A percentile compares a stretch with the other conserved stretches of the same genome.
These are phyloP conservation scores for Crenichthys baileyi DNA, from an alignment of 2,797 vertebrate genomes.

Conservation along the genomic window DNA sequence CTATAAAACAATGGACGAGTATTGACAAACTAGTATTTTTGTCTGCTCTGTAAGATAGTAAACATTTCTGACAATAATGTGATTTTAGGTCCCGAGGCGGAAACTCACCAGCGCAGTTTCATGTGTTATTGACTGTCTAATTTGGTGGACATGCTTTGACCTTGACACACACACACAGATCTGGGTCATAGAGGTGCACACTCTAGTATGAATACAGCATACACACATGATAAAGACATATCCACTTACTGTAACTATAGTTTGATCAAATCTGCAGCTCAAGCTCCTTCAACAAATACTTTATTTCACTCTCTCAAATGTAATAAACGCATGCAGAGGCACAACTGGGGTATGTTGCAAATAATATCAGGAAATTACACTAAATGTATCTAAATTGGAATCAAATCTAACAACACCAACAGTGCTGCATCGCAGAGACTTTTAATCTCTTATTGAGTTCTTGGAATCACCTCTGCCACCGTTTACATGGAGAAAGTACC, in stretches of 20 bases:
- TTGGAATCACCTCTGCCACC: constrained; percentile 5
- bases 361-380: not conserved
- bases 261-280: not conserved
- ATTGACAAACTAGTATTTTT: not conserved
- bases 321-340: not conserved
- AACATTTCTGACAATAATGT: constrained; percentile 32
- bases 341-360: not conserved
- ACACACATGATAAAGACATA: not conserved
- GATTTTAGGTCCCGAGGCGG: constrained; percentile 51
- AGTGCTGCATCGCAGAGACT: not conserved
- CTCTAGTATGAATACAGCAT: constrained; percentile 10
- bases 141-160: constrained; percentile 47
- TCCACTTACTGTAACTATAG: not conserved
- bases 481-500: not conserved
- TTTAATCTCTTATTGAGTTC: not conserved
- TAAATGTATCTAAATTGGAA: not conserved
- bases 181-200: constrained; percentile 52
- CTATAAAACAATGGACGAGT: not conserved
- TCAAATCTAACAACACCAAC: not conserved
- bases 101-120: constrained; percentile 20
- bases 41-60: constrained; percentile 1
- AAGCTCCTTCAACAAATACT: not conserved
- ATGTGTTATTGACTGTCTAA: constrained; percentile 53
- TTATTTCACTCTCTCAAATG: not conserved
- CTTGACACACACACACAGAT: constrained; percentile 50